A percentile compares a stretch with the other conserved stretches of the same genome.
Conservation (phyloP, 2,797 vertebrate genomes). For the Enteromius trimaculatus region DNA sequence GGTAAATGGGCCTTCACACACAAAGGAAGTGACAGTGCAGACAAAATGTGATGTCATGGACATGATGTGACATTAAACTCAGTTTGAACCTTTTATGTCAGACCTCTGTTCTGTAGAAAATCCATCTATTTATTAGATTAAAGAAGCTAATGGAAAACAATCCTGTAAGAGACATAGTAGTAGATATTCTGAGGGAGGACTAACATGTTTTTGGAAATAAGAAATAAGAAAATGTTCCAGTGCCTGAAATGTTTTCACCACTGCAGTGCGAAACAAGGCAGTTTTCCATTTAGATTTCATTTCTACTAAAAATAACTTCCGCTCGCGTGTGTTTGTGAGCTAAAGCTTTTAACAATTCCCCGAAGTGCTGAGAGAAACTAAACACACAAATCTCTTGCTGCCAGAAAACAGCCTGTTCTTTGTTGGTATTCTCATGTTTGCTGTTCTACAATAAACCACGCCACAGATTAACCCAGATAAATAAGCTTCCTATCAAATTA, state of each 20-base stretch:
- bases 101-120: neutral
- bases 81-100: neutral
- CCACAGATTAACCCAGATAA: slow-evolving; percentile 72
- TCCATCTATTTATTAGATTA: neutral
- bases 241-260: neutral
- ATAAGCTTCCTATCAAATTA: slow-evolving; percentile 66
- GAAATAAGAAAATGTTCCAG: neutral
- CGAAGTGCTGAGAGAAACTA: slow-evolving; percentile 52
- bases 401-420: slow-evolving; percentile 57
- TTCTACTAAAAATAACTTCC: slow-evolving; percentile 45
- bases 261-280: slow-evolving; percentile 25
- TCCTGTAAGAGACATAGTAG: neutral
- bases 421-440: slow-evolving; percentile 57
- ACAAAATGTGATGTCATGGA: neutral
- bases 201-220: neutral
- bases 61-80: neutral
- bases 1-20: neutral
- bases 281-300: slow-evolving; percentile 43
- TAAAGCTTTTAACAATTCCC: slow-evolving; percentile 43
- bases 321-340: slow-evolving; percentile 31
- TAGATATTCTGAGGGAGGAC: neutral
- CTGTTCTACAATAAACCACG: slow-evolving; percentile 64
- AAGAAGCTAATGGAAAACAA: slow-evolving; percentile 3
- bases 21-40: neutral
- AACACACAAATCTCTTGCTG: slow-evolving; percentile 55